These are phyloP conservation scores for Salvelinus namaycush DNA, from an alignment of 2,113 vertebrate genomes.

Conservation along the genomic window DNA sequence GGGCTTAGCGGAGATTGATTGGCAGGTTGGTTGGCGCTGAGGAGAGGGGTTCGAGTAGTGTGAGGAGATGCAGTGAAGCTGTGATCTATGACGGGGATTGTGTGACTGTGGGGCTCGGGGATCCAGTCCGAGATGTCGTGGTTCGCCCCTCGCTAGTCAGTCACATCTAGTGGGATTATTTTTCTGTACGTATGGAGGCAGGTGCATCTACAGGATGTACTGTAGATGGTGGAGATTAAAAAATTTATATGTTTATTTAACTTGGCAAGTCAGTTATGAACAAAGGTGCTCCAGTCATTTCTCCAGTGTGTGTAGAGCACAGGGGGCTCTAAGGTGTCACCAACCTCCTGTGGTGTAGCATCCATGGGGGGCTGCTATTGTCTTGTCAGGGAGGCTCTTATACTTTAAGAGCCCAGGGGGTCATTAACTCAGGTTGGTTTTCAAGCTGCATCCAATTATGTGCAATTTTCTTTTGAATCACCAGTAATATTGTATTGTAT, in stretches of 20 bases:
- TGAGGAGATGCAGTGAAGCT: background rate
- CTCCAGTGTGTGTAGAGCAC: conserved; percentile 6
- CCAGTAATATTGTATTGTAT: conserved; percentile 36
- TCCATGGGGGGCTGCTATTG: conserved; percentile 39
- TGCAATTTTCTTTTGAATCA: conserved; percentile 51
- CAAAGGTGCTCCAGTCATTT: conserved; percentile 44
- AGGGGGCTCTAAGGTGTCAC: no score
- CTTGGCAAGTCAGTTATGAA: no score
- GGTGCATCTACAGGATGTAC: conserved; percentile 57
- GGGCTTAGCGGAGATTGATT: conserved; percentile 39
- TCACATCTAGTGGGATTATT: background rate
- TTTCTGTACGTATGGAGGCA: conserved; percentile 19
- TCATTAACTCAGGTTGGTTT: conserved; percentile 34
- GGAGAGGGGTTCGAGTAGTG: background rate
- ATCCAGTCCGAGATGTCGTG: background rate
- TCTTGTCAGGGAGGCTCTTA: no score
- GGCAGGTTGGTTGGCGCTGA: conserved; percentile 20
- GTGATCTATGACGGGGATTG: conserved; percentile 12
- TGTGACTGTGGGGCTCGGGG: conserved; percentile 13
- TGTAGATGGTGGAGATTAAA: conserved; percentile 11
- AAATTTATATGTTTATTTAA: no score
- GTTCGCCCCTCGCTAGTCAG: background rate
- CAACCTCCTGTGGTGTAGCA: background rate
- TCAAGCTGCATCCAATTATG: background rate
- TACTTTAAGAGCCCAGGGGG: conserved; percentile 26